Conservation (phyloP, 2,113 vertebrate species). For the Petromus typicus region DNA sequence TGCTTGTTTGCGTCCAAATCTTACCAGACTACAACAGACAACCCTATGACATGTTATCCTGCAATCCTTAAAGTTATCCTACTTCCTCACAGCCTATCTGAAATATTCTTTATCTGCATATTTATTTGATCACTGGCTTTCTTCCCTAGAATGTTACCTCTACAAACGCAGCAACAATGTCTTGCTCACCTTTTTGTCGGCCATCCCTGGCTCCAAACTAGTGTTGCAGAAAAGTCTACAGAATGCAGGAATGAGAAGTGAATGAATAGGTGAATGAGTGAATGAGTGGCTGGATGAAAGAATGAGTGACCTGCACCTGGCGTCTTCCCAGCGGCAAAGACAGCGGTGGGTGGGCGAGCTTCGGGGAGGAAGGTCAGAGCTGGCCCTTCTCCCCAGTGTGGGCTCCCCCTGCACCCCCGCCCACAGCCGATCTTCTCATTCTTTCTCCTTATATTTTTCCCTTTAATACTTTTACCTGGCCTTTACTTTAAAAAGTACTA, state of each 20-base stretch:
- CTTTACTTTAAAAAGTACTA: constrained; percentile 8
- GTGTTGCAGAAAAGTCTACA: neutral
- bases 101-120: neutral
- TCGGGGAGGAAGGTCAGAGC: neutral
- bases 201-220: neutral
- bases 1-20: neutral
- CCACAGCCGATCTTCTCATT: neutral
- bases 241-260: neutral
- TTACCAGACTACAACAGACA: neutral
- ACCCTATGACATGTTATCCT: no score
- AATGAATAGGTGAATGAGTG: neutral
- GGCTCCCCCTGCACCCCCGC: neutral
- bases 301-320: rapidly evolving
- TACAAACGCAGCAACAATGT: neutral
- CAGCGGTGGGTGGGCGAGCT: neutral
- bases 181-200: neutral
- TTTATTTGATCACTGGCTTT: neutral
- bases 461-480: neutral
- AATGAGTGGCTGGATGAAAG: neutral
- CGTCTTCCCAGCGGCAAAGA: neutral
- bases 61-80: no score
- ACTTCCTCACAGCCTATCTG: neutral
- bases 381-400: neutral
- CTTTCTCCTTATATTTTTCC: neutral
- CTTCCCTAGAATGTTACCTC: neutral